A percentile compares a stretch with the other conserved stretches of the same genome.
phyloP scores from a whole-genome alignment of 2,888 invertebrate genomes.

The Ryuthela nishihirai region DNA sequence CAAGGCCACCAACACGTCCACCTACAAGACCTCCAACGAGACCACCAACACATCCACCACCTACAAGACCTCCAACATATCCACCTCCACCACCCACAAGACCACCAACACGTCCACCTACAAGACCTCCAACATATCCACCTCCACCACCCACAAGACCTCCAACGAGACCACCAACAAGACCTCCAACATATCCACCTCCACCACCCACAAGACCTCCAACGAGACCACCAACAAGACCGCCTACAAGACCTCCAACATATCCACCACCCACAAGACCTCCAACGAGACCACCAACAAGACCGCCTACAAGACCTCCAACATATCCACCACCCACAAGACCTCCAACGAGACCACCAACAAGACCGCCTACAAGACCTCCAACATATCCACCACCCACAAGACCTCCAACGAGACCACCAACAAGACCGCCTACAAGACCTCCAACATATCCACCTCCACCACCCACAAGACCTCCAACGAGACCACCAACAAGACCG shows the following conservation, averaged over 20 bases:
- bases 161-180: conserved; percentile 3
- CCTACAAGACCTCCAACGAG: conserved; percentile 11
- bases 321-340: conserved; percentile 45
- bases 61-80: neutral
- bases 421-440: conserved; percentile 8
- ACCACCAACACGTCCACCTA: conserved; percentile 17
- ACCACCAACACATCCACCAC: conserved; percentile 8
- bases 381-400: conserved; percentile 10
- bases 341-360: conserved; percentile 3
- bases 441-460: conserved; percentile 1
- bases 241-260: conserved; percentile 5
- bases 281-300: conserved; percentile 4
- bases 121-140: conserved; percentile 48
- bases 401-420: conserved; percentile 5
- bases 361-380: conserved; percentile 9
- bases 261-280: conserved; percentile 10
- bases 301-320: conserved; percentile 43
- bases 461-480: conserved; percentile 15
- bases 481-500: conserved; percentile 2
- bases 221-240: conserved; percentile 2
- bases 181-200: conserved; percentile 2
- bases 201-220: conserved; percentile 11
- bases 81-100: neutral
- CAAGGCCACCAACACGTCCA: conserved; percentile 7
- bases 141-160: conserved; percentile 34